A percentile compares a stretch with the other conserved stretches of the same genome.
Evolutionary conservation across 2,113 vertebrate species (phyloP).

Genomic region (Ctenodactylus gundi): DNA sequence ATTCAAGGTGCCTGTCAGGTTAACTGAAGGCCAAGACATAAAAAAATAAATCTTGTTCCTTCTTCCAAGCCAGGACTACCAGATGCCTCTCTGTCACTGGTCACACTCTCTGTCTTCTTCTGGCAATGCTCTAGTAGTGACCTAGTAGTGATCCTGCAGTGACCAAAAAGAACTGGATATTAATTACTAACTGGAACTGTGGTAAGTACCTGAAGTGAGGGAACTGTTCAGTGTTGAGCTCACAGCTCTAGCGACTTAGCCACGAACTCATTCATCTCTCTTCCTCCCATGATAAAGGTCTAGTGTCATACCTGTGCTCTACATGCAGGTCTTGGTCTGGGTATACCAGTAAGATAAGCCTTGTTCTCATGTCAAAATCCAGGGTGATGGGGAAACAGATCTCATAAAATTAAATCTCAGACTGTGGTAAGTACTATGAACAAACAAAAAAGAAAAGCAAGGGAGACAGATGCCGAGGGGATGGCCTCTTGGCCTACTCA

Average conservation of each 20-base stretch:
- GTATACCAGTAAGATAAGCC: neutral
- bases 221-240: neutral
- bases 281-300: neutral
- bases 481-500: neutral
- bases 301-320: neutral
- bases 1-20: neutral
- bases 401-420: neutral
- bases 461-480: neutral
- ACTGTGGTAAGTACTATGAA: neutral
- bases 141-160: neutral
- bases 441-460: neutral
- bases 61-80: neutral
- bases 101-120: neutral
- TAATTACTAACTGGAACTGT: neutral
- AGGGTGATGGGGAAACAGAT: neutral
- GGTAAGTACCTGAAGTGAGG: too few relatives aligned
- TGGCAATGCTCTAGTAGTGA: neutral
- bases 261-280: neutral
- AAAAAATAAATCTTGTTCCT: neutral
- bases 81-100: neutral
- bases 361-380: neutral
- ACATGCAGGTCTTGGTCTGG: neutral
- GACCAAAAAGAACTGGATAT: neutral
- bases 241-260: neutral
- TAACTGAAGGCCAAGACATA: neutral